Base-by-base conservation (phyloP, 2,797 vertebrate genomes). In the Thripadectes ignobilis region DNA sequence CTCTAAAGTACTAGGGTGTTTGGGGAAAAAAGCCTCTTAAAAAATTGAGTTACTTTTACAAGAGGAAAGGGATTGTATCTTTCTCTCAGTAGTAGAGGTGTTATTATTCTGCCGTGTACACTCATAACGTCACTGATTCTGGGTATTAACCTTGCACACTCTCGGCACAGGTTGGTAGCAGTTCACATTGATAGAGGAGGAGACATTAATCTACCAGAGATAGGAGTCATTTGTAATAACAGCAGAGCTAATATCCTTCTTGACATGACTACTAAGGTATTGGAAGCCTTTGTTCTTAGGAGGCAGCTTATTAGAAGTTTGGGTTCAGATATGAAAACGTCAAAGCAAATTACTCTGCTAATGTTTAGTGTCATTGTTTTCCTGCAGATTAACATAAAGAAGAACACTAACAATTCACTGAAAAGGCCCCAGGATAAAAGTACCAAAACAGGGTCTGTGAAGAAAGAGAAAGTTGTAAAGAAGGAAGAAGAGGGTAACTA, bases 401-500 rank as follows among this genome's bases (percentile, higher is more conserved):
- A 98, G 85, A 97, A 88, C 23, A 95, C 97, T 55, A 98, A 98
- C 36, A 98, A 97, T 92, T 99, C 98, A 76, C 97, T 99, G 95
- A 99, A 99, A 97, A 99, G 98, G 92, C 97, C 98, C 10, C 97
- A 98, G 36, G 99, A 99, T 92, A 98, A 97, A 93, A 96, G 96
- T 79, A 98, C 97, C 62, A 99, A 99, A 96, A 93, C 98, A 54
- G 98, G 98, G 74, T 99, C 99, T 76, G 98, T 99, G 94, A 99
- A 99, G 98, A 99, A 98, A 96, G 99, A 98, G 71, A 98, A 98
- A 61, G 96, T 97, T 17, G 97, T 97, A 58, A 98, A 98, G 91
- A 98, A 99, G 67, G 98, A 98, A 89, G 98, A 98, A 88, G 98
- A 98, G 91, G 98, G 99, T 99, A 98, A 96, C 65, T 92, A 76